A percentile compares a stretch with the other conserved stretches of the same genome.
Conservation (phyloP, 2,888 invertebrate genomes). For the Rugalucina vietnamica region DNA sequence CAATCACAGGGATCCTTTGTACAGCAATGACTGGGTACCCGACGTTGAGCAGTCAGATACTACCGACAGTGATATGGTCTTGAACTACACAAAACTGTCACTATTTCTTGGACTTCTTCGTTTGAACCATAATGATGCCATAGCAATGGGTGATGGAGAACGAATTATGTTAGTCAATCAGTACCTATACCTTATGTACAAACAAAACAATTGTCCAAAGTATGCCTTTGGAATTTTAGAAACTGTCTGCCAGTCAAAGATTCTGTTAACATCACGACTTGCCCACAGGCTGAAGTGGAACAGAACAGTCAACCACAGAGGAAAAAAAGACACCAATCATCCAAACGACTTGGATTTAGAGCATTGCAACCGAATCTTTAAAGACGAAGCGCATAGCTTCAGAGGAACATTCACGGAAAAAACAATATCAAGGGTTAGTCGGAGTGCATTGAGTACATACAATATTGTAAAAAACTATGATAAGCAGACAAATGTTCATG, state of each 20-base stretch:
- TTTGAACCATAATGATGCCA: conserved; percentile 42
- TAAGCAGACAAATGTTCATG: conserved; percentile 1
- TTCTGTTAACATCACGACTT: conserved; percentile 24
- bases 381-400: conserved; percentile 40
- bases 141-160: conserved; percentile 34
- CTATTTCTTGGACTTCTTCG: conserved; percentile 20
- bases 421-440: conserved; percentile 37
- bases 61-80: neutral
- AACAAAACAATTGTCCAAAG: conserved; percentile 32
- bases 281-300: conserved; percentile 36
- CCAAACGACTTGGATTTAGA: conserved; percentile 45
- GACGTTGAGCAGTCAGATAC: neutral
- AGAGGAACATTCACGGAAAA: conserved; percentile 39
- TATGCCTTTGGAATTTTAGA: conserved; percentile 44
- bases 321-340: conserved; percentile 35
- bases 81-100: conserved; percentile 22
- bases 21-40: neutral
- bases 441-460: neutral
- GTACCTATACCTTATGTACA: conserved; percentile 23
- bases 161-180: conserved; percentile 24
- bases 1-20: conserved; percentile 17
- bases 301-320: conserved; percentile 43
- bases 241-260: conserved; percentile 24
- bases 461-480: conserved; percentile 15
- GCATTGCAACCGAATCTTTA: conserved; percentile 43